Base-by-base conservation (phyloP, 2,797 vertebrate species). In the Phaenicophaeus curvirostris region DNA sequence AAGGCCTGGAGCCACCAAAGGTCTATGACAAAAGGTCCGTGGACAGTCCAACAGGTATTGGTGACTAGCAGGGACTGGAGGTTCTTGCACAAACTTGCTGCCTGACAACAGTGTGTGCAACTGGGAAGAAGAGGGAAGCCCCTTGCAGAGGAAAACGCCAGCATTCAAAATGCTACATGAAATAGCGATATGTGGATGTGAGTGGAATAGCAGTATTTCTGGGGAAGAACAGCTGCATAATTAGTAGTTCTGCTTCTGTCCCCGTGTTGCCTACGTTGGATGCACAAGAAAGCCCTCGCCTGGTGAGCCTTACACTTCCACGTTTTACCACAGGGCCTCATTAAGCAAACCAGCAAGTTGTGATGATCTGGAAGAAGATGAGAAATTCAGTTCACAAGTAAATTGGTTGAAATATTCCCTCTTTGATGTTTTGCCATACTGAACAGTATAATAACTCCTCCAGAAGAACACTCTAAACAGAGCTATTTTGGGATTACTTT, bases 401-500 rank as follows among this genome's bases (percentile, higher is more conserved):
- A 94, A 89, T 96, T 91, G 82, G 73, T 81, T 92, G 89, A 88
- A 93, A 88, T 84, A 90, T 46, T 95, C 44, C 41, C 27, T 54
- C 85, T 92, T 95, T 96, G 91, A 88, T 95, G 89, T 92, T 93
- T 81, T 96, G 85, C 94, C 92, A 96, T 92, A 55, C 76, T 73
- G 87, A 92, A 81, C 31, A 69, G 63, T 65, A 19, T 69, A 93
- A 95, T 72, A 92, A 89, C 57, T 93, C 78, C 87, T 92, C 90
- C 72, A 85, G 68, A 96, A 85, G 50, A 83, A 44, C 90, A 61
- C 82, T 89, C 87, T 87, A 89, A 93, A 89, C 82, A 89, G 65
- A 93, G 79, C 69, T 96, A 92, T 96, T 96, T 96, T 85, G 85
- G 91, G 93, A 95, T 96, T 92, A 81, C 79, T 87, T 87, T 93